Base-by-base conservation (phyloP, 1,140 invertebrate genomes). In the Chironomus tepperi region DNA sequence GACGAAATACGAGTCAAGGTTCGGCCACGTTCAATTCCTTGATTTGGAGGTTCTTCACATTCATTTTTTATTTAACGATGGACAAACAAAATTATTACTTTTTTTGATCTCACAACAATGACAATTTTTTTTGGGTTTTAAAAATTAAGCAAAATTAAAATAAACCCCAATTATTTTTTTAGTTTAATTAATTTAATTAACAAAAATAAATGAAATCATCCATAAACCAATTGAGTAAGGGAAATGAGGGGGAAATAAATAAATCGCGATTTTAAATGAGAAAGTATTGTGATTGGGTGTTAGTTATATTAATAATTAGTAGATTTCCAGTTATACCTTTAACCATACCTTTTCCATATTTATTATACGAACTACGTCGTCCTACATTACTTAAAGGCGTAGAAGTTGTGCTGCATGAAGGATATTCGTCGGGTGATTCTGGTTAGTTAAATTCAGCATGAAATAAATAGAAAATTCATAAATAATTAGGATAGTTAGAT, bases 361-460 rank as follows among this genome's bases (percentile, higher is more conserved):
- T 92, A 85, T 93, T 93, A 83, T 92, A 93, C n/a, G 91, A 93
- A 82, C 91, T 90, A 76, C 91, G 86, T 24, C 92, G 87, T 75
- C 90, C 91, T 74, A 93, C 12, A 57, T 57, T 57, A 57, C 47
- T 57, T 57, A 57, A 85, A 74, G 84, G 88, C 76, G 81, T 82
- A 78, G 81, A 82, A 82, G 80, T 82, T 79, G 81, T 82, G 79
- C 81, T 82, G 74, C 47, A 57, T n/a, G 47, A 57, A 57, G 80
- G 81, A 79, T 82, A 82, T 78, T 93, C 92, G 79, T 93, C 91
- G 42, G 91, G 90, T 21, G 91, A 92, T 86, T 93, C 91, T 91
- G 88, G n/a, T 57, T 57, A 57, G 47, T 57, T 15, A 57, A 57
- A 5, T 34, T 2, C 1, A 5, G 47, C 47, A 57, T 57, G 47